Percentiles rank a stretch among this genome's conserved stretches.
These are phyloP conservation scores for Craseonycteris thonglongyai DNA, from an alignment of 2,113 vertebrate species.

Conservation along the genomic window DNA sequence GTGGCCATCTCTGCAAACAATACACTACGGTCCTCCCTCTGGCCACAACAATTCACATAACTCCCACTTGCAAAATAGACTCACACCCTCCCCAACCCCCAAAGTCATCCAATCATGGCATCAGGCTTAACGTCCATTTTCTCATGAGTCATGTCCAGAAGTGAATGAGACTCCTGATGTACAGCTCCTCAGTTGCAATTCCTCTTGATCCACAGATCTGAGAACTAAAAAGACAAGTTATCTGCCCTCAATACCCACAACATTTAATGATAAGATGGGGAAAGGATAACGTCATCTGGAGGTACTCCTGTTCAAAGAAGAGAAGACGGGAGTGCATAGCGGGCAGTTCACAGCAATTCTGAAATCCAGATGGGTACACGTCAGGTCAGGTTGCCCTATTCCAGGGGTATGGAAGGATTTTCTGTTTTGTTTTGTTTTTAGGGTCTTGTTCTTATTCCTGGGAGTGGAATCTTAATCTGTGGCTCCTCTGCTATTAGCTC, in stretches of 20 bases:
- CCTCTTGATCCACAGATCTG: slow-evolving; percentile 51
- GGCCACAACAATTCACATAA: slow-evolving; percentile 52
- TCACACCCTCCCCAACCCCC: slow-evolving; percentile 57
- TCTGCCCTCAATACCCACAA: slow-evolving; percentile 19
- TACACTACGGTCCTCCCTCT: neutral
- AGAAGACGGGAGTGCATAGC: neutral
- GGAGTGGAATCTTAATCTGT: neutral
- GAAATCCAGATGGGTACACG: neutral
- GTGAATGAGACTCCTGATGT: neutral
- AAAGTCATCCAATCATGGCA: slow-evolving; percentile 59
- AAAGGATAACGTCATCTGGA: slow-evolving; percentile 13
- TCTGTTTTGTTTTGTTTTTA: neutral
- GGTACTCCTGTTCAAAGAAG: neutral
- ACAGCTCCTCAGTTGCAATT: neutral
- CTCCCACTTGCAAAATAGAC: slow-evolving; percentile 56
- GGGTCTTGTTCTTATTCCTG: neutral
- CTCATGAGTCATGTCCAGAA: slow-evolving; percentile 34
- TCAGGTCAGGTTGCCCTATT: neutral
- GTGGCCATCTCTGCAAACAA: slow-evolving; percentile 36
- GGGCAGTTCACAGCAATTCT: neutral
- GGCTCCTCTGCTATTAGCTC: neutral
- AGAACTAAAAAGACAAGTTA: slow-evolving; percentile 60
- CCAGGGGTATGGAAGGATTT: neutral
- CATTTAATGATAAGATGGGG: neutral
- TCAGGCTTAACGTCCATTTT: slow-evolving; percentile 44